These are phyloP conservation scores for Thymelicus sylvestris DNA, from an alignment of 2,888 invertebrate species.

Conservation along the genomic window DNA sequence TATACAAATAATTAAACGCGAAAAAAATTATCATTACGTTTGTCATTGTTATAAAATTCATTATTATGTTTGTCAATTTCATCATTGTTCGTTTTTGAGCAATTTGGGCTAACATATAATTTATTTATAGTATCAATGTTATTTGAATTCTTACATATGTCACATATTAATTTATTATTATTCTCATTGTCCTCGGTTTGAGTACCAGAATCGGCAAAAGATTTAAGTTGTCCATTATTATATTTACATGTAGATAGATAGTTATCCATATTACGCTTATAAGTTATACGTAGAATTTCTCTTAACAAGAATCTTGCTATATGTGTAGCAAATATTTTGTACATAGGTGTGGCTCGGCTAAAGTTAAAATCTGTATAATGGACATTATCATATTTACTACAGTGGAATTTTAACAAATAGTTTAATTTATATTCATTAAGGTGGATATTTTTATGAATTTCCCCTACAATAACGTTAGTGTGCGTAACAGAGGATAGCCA, in stretches of 20 bases:
- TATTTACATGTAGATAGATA: conserved; percentile 25
- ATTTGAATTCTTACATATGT: background rate
- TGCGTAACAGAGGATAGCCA: background rate
- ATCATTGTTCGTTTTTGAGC: background rate
- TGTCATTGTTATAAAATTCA: background rate
- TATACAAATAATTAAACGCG: no score
- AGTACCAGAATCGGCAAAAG: conserved; percentile 56
- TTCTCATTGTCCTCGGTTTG: conserved; percentile 44
- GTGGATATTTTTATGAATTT: conserved; percentile 1
- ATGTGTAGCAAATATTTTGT: background rate
- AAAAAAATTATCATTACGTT: background rate
- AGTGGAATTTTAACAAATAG: background rate
- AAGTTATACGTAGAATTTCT: background rate
- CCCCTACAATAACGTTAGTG: conserved; percentile 7
- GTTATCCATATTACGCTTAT: background rate
- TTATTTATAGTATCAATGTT: background rate
- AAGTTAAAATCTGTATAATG: conserved; percentile 1
- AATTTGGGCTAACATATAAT: background rate
- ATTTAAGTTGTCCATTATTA: conserved; percentile 43
- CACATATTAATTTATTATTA: background rate
- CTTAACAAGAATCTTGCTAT: background rate
- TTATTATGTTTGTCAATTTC: background rate
- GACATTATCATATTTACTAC: background rate
- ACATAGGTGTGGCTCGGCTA: background rate
- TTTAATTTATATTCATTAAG: background rate